Percentiles rank a stretch among this genome's conserved stretches.
phyloP scores from a whole-genome alignment of 1,140 invertebrate species.

The Solenopsis invicta region DNA sequence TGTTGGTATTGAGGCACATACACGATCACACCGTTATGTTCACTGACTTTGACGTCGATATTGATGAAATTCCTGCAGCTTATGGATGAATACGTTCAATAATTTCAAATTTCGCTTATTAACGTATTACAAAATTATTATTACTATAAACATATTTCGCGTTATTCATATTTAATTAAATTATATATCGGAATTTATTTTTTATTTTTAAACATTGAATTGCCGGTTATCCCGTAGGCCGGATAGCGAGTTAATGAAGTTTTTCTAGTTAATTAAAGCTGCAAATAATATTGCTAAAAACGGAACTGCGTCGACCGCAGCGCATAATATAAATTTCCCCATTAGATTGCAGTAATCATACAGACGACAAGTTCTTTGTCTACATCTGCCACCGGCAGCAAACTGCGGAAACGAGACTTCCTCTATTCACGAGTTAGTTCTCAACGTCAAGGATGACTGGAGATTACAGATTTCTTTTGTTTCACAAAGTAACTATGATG shows the following conservation, averaged over 20 bases:
- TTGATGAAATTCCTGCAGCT: neutral
- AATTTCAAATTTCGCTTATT: neutral
- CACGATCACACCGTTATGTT: neutral
- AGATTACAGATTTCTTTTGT: conserved; percentile 74
- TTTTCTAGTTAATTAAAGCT: neutral
- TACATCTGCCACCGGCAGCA: conserved; percentile 11
- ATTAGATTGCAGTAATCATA: conserved; percentile 65
- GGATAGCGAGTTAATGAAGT: neutral
- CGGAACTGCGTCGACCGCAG: neutral
- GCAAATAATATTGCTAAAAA: neutral
- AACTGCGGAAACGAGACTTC: conserved; percentile 68
- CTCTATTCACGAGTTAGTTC: conserved; percentile 29
- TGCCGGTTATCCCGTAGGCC: neutral
- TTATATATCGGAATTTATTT: neutral
- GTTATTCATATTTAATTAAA: neutral
- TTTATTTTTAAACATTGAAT: neutral
- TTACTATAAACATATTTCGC: neutral
- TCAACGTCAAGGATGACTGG: conserved; percentile 37
- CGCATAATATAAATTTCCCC: conserved; percentile 44
- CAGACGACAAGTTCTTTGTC: conserved; percentile 38
- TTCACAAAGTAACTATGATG: conserved; percentile 34
- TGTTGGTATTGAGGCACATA: neutral
- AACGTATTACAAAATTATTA: neutral
- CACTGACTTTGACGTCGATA: neutral
- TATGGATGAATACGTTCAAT: neutral